A percentile compares a stretch with the other conserved stretches of the same genome.
Evolutionary conservation across 2,888 invertebrate species (phyloP).

Genomic region (Galerucella pusilla): DNA sequence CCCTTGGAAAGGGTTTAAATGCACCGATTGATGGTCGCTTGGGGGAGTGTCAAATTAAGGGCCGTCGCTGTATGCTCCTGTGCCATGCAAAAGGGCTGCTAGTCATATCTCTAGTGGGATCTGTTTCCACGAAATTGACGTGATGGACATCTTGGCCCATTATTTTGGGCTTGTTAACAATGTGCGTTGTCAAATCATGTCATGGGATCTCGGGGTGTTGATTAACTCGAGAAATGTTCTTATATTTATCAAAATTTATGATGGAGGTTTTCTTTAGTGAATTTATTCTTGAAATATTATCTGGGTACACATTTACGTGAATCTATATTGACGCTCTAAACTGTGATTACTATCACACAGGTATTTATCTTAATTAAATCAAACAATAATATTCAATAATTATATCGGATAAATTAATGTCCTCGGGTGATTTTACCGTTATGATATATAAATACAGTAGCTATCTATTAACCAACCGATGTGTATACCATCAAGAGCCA

Average conservation of each 20-base stretch:
- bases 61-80: constrained; percentile 28
- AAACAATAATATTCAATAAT: constrained; percentile 27
- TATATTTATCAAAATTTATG: too few species aligned
- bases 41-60: constrained; percentile 43
- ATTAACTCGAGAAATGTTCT: constrained; percentile 5
- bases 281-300: too few species aligned
- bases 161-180: constrained; percentile 25
- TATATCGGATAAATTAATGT: constrained; percentile 23
- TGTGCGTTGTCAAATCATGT: constrained; percentile 23
- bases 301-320: too few species aligned
- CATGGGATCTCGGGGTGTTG: constrained; percentile 11
- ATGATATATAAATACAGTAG: constrained; percentile 28
- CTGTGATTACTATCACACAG: background rate
- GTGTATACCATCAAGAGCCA: constrained; percentile 21
- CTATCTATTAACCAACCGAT: constrained; percentile 14
- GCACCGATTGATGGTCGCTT: constrained; percentile 41
- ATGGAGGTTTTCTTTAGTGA: background rate
- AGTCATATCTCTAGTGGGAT: constrained; percentile 36
- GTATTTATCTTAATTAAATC: constrained; percentile 30
- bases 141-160: constrained; percentile 32
- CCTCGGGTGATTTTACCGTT: constrained; percentile 16
- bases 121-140: constrained; percentile 33
- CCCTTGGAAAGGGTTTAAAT: constrained; percentile 42
- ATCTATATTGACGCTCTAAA: background rate
- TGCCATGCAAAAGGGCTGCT: constrained; percentile 23